Evolutionary conservation across 1,140 invertebrate species (phyloP), one percentile per base, ranked within the genome.

Genomic region (Chironomus tepperi): DNA sequence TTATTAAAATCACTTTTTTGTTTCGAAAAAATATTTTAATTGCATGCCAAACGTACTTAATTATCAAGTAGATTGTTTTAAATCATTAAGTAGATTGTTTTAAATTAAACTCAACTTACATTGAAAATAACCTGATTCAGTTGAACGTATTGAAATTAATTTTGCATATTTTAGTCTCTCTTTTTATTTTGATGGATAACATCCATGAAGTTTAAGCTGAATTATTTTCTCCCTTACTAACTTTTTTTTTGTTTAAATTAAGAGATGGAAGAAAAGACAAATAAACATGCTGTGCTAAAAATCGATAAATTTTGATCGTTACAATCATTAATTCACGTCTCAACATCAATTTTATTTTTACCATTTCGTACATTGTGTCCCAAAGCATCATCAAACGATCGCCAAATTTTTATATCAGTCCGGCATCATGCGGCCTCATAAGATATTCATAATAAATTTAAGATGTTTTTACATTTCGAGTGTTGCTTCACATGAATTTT

Each of bases 241-340:
- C 24, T 34, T 34, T 34, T 34, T 34, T n/a, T n/a, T n/a, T n/a
- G n/a, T n/a, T n/a, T 5, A 34, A 1, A 15, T 57, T 5, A 15
- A 47, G 15, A 57, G 47, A 57, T 5, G 10, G 3, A 5, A 57
- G 15, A 57, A 57, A 57, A 57, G 47, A 57, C 47, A 57, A 57
- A 57, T 12, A 57, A 57, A 57, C 47, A 57, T 57, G 47, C 47
- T 57, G 47, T 57, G 47, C 47, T 12, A 57, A 9, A 57, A 57
- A 9, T 57, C 10, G 47, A 57, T 57, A 57, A 57, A 57, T 57
- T 57, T 57, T 57, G n/a, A 57, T n/a, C 24, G 5, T 34, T 57
- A 12, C n/a, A n/a, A 57, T 57, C 47, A 57, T 57, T 57, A 57
- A 57, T 57, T n/a, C n/a, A n/a, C n/a, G n/a, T n/a, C n/a, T n/a